phyloP scores from a whole-genome alignment of 2,797 vertebrate species.

The Australoheros facetus region DNA sequence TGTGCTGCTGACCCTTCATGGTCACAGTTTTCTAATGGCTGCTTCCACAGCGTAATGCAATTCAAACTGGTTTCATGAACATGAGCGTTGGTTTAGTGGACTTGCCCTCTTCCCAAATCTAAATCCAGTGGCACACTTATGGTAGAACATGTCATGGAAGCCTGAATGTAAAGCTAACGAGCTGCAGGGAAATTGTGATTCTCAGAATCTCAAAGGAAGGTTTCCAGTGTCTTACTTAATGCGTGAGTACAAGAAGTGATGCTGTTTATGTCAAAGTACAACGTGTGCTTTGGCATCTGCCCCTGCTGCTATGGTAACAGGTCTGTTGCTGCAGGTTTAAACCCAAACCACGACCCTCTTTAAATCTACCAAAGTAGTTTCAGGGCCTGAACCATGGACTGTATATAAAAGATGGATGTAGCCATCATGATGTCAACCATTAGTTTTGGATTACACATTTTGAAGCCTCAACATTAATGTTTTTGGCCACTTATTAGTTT shows the following conservation, averaged over 20 bases:
- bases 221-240: background rate
- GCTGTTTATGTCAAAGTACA: background rate
- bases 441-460: background rate
- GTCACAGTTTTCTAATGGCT: background rate
- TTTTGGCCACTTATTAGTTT: background rate
- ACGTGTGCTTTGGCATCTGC: background rate
- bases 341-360: background rate
- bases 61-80: rapidly evolving
- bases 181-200: background rate
- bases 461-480: background rate
- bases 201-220: background rate
- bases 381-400: background rate
- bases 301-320: background rate
- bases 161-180: background rate
- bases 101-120: too few species aligned
- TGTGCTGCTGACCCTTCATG: background rate
- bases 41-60: background rate
- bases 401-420: background rate
- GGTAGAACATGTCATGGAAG: too few species aligned
- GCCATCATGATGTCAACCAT: background rate
- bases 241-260: background rate
- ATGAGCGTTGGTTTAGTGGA: too few species aligned
- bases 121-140: too few species aligned
- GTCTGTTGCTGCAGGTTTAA: background rate
- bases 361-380: rapidly evolving